Evolutionary conservation across 2,888 invertebrate species (phyloP), one percentile per base, ranked within the genome.

Genomic region (Epicampocera succincta): DNA sequence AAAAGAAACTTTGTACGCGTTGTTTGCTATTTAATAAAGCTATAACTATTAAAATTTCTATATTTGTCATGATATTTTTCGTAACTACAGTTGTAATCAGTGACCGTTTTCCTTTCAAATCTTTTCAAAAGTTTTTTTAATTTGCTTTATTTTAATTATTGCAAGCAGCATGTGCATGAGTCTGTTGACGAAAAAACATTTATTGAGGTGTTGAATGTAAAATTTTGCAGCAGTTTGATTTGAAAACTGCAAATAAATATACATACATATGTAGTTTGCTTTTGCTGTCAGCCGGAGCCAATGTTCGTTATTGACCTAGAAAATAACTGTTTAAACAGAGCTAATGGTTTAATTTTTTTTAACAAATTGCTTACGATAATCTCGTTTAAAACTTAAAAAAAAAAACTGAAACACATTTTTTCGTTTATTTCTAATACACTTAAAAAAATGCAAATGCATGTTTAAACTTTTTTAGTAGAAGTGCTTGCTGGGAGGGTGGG

Each of bases 281-380:
- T 65, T 72, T 25, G n/a, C 50, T 44, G n/a, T 46, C 13, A 65
- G 50, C 48, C 19, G 44, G 46, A 78, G 82, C 66, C 82, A 82
- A 78, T 66, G 82, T 25, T 75, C 74, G 82, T 75, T 82, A 82
- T 82, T 82, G 82, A 82, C 82, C 82, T 78, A 82, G 78, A 82
- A 82, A 78, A 71, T 78, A 52, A 71, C 52, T 38, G 44, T 78
- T 46, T 72, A 60, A 71, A 52, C 72, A 19, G 46, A 46, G 44
- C 21, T 50, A 69, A 69, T 69, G 60, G 9, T 46, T 68, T 52
- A 61, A 46, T 42, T 17, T 17, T 44, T 68, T 42, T n/a, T 33
- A 61, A 69, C 15, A 68, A 54, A 40, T 61, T 40, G 56, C 44
- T 68, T 60, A 42, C 52, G 33, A 66, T 54, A 38, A 63, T 44